phyloP scores from a whole-genome alignment of 2,113 vertebrate species.

The Grammomys dolichurus region DNA sequence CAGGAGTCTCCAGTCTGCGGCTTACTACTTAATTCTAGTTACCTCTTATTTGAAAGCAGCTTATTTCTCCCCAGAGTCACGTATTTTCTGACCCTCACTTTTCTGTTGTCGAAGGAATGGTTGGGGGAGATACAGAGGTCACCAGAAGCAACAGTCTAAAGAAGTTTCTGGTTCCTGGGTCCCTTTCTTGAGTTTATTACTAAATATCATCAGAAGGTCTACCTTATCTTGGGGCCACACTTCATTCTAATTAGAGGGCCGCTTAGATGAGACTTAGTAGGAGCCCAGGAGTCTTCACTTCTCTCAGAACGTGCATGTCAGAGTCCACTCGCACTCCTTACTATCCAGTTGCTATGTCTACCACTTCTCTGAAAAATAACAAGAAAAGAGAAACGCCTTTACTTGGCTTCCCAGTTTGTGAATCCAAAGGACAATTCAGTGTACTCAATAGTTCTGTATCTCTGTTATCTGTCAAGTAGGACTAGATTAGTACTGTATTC shows the following conservation, averaged over 20 bases:
- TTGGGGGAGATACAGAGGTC: background rate
- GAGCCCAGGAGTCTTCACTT: background rate
- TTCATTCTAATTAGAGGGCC: background rate
- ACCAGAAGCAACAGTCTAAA: background rate
- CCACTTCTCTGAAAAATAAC: background rate
- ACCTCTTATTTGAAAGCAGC: background rate
- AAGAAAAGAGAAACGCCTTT: background rate
- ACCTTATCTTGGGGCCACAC: background rate
- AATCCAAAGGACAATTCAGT: background rate
- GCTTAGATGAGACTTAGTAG: background rate
- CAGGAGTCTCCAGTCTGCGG: background rate
- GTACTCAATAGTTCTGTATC: background rate
- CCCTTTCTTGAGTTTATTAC: background rate
- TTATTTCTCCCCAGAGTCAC: conserved; percentile 1
- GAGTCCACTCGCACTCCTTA: background rate
- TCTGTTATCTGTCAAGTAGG: background rate
- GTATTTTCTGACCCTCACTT: background rate
- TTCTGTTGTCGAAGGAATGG: background rate
- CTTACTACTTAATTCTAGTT: background rate
- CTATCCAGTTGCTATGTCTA: background rate
- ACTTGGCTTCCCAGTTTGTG: background rate
- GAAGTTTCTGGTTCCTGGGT: background rate
- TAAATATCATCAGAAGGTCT: background rate
- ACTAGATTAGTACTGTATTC: background rate
- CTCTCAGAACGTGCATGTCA: background rate